These are phyloP conservation scores for Drosophila monieri DNA, from an alignment of 2,888 invertebrate genomes.

Conservation along the genomic window DNA sequence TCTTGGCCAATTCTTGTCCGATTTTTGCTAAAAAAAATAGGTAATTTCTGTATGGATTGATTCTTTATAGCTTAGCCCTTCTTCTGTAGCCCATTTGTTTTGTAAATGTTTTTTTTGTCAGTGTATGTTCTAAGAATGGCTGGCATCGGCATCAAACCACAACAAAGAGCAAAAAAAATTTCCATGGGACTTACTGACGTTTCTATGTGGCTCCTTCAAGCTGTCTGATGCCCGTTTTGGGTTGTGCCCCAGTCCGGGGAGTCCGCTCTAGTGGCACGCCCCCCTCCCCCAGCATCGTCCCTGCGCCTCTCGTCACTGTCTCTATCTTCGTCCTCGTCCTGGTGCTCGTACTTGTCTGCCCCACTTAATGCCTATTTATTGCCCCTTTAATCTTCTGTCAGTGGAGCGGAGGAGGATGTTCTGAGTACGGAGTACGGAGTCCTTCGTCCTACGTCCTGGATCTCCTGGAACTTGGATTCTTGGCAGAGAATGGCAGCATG, in stretches of 20 bases:
- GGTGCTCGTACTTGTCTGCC: constrained; percentile 50
- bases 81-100: no score
- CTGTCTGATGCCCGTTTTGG: constrained; percentile 11
- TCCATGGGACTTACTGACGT: constrained; percentile 76
- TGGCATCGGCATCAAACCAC: constrained; percentile 47
- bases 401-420: background rate
- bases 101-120: background rate
- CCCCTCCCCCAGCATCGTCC: no score
- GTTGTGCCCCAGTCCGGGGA: constrained; percentile 6
- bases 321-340: background rate
- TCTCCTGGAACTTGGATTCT: background rate
- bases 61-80: no score
- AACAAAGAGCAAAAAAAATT: constrained; percentile 76
- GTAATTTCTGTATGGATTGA: no score
- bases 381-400: constrained; percentile 69
- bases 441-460: background rate
- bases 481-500: no score
- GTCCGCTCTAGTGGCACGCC: no score
- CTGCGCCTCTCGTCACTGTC: constrained; percentile 1
- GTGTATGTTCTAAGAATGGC: constrained; percentile 8
- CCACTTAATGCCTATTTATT: constrained; percentile 79
- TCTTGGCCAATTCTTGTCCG: background rate
- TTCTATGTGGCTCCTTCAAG: constrained; percentile 60
- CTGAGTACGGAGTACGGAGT: no score
- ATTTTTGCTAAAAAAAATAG: no score